Percentiles rank a stretch among this genome's conserved stretches.
phyloP scores from a whole-genome alignment of 2,113 vertebrate species.

The Mionectes macconnelli region DNA sequence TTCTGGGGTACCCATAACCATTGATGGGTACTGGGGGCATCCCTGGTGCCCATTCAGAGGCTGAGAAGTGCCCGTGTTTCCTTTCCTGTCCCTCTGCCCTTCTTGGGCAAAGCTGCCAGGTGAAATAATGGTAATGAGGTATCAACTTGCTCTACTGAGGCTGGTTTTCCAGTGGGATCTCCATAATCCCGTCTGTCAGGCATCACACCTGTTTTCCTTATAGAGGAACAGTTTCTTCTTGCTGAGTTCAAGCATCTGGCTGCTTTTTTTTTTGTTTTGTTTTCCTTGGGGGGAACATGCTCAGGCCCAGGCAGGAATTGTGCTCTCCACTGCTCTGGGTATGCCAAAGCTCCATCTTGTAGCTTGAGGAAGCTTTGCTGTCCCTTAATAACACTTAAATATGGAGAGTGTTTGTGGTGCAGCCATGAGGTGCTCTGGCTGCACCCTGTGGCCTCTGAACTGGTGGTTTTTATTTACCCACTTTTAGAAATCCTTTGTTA shows the following conservation, averaged over 20 bases:
- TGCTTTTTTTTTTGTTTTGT: too few relatives aligned
- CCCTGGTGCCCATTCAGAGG: not conserved
- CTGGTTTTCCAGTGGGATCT: not conserved
- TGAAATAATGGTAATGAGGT: rapidly evolving
- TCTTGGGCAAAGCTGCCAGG: not conserved
- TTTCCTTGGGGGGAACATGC: not conserved
- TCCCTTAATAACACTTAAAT: not conserved
- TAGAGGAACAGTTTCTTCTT: not conserved
- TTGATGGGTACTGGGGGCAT: rapidly evolving
- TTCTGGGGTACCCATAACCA: rapidly evolving
- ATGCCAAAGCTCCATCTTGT: not conserved
- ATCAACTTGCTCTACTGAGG: not conserved
- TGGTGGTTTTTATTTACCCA: not conserved
- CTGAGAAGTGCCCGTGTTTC: rapidly evolving
- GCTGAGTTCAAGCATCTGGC: not conserved
- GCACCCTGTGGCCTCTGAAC: rapidly evolving
- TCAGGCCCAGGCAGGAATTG: not conserved
- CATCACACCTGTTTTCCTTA: not conserved
- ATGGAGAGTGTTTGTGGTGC: rapidly evolving
- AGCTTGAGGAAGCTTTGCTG: not conserved
- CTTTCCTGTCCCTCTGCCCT: not conserved
- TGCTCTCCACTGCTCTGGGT: rapidly evolving
- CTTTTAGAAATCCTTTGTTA: rapidly evolving
- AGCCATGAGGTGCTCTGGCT: rapidly evolving
- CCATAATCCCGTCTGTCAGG: not conserved